Evolutionary conservation across 2,113 vertebrate species (phyloP).

Genomic region (Phrynocephalus versicolor): DNA sequence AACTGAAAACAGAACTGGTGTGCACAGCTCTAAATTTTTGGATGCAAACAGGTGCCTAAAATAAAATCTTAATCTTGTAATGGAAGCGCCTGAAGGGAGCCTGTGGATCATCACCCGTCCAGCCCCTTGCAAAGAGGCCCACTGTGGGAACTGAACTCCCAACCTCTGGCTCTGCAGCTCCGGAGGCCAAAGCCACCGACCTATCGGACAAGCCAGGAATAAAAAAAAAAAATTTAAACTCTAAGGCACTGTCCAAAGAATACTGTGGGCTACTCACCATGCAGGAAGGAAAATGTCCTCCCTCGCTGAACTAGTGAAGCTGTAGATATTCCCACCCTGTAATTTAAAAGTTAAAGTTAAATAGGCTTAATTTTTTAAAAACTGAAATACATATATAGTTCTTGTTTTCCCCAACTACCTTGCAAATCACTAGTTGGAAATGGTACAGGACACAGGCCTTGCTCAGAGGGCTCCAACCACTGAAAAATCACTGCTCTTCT

Average conservation of each 20-base stretch:
- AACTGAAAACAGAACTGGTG: neutral
- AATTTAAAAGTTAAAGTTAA: constrained; percentile 25
- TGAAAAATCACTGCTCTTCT: neutral
- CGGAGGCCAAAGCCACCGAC: too few species aligned
- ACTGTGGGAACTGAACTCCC: neutral
- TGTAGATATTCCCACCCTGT: constrained; percentile 71
- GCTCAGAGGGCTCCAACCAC: neutral
- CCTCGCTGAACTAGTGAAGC: constrained; percentile 36
- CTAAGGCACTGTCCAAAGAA: neutral
- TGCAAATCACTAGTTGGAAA: too few species aligned
- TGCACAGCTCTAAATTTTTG: neutral
- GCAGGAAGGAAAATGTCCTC: constrained; percentile 39
- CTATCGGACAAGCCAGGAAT: too few species aligned
- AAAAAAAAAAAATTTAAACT: neutral
- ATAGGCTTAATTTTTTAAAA: neutral
- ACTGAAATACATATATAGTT: neutral
- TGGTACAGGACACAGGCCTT: neutral
- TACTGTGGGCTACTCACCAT: constrained; percentile 44
- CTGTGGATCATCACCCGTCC: too few species aligned
- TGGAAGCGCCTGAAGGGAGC: too few species aligned
- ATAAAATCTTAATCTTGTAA: too few species aligned
- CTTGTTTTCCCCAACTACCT: neutral
- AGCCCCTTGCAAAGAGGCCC: too few species aligned
- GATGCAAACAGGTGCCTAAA: neutral
- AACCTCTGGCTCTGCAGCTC: too few species aligned